Base-by-base conservation (phyloP, 2,888 invertebrate species). In the Agriopis aurantiaria region DNA sequence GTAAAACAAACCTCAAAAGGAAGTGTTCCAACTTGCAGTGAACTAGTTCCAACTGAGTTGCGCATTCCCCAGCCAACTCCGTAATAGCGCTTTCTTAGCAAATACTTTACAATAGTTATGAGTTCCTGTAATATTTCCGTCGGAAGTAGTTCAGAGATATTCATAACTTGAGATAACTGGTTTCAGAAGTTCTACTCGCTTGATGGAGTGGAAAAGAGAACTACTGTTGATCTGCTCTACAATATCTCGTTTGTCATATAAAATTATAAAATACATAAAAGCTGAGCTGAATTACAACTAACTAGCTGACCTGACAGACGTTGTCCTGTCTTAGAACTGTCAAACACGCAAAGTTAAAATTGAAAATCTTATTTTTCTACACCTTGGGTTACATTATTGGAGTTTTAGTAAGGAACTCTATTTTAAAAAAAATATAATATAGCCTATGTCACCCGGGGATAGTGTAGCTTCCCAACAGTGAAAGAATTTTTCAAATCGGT, bases 81-180 rank as follows among this genome's bases (percentile, higher is more conserved):
- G 66, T 66, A 65, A 66, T 66, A 66, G 46, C 59, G 66, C 59
- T 67, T 67, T 59, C 66, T 67, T 67, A 65, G 51, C 56, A 45
- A 71, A 71, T 67, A 67, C 63, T 67, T 64, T 17, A 46, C 48
- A 46, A 60, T 49, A 61, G 65, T 59, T 53, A 57, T 33, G 46
- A 58, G 23, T 49, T 48, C n/a, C 33, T 58, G 52, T 59, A 55
- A 63, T 61, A 61, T 59, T 66, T 43, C 55, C 57, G 45, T 9
- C 7, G 56, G n/a, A 57, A 59, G 14, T 53, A 62, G 69, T 62
- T 69, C 23, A 64, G 57, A 70, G 63, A 67, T 67, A 59, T 66
- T 71, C 59, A 45, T 56, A 59, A 67, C 62, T 69, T 52, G 14
- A 49, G 48, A 45, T 61, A 65, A 61, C 48, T 52, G 45, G 49